Evolutionary conservation across 2,888 invertebrate species (phyloP), one percentile per base, ranked within the genome.

Genomic region (Drosophila rubida): DNA sequence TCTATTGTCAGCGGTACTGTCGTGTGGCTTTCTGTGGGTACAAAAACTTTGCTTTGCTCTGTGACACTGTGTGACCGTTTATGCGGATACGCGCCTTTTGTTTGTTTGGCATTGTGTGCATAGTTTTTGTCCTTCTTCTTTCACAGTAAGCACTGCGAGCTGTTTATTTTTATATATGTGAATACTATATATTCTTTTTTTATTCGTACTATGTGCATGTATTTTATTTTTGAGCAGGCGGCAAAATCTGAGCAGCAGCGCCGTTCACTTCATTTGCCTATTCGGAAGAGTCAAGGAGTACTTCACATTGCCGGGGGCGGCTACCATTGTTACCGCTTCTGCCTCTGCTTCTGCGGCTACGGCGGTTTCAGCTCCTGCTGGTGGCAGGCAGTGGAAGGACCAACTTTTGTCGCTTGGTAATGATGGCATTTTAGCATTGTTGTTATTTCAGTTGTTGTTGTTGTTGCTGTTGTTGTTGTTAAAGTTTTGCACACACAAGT

Each of bases 321-420:
- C 65, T 60, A 65, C 62, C 62, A 69, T 69, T 69, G 75, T 84
- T 87, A 68, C 69, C 71, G 84, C 71, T 66, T 50, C 58, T 74
- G 72, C 46, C 22, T 58, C 23, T 64, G 53, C 45, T 57, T 44
- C 30, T 50, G 35, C 16, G 51, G 44, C 39, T 53, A 32, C 30
- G 44, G 60, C 35, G 44, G 37, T 32, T 55, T 35, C 23, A 49
- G 32, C 23, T 59, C 44, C 63, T 75, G 71, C 55, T 61, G 27
- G 45, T 66, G 62, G 61, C 69, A 57, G 63, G 62, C 50, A 71
- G 69, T 69, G 49, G 70, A 89, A 88, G 83, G 87, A 86, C 79
- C 78, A 89, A 87, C 88, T 89, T 89, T 87, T 89, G 88, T 75
- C 80, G 77, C 88, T 80, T 74, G 88, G 83, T 82, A 88, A 87